Conservation (phyloP, 2,888 invertebrate species). For the Drosophila barbarae region DNA sequence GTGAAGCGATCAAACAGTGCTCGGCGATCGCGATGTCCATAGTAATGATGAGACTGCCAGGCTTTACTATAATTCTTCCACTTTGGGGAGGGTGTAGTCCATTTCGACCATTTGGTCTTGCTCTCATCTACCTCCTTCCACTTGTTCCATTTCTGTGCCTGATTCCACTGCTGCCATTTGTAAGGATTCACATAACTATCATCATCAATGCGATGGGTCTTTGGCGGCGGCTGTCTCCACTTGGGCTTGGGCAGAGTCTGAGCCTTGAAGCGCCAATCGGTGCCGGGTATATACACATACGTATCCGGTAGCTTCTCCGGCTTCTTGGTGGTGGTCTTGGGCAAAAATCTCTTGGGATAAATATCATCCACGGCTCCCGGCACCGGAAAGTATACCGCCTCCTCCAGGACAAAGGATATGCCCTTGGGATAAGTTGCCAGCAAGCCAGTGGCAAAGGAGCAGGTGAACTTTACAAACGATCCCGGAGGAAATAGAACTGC, state of each 20-base stretch:
- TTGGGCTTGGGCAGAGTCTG: conserved; percentile 57
- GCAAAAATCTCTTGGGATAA: conserved; percentile 68
- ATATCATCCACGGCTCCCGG: conserved; percentile 68
- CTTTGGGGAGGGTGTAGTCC: conserved; percentile 57
- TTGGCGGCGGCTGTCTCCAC: conserved; percentile 27
- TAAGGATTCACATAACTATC: conserved; percentile 45
- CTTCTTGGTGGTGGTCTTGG: conserved; percentile 57
- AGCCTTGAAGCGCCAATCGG: conserved; percentile 70
- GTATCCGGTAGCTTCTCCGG: conserved; percentile 46
- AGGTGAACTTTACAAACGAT: conserved; percentile 72
- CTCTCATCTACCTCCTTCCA: conserved; percentile 14
- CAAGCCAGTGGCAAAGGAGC: conserved; percentile 63
- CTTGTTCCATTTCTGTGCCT: conserved; percentile 44
- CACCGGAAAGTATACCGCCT: conserved; percentile 73
- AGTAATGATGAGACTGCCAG: conserved; percentile 50
- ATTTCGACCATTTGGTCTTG: conserved; percentile 54
- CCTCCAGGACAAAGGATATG: conserved; percentile 67
- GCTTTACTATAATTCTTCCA: conserved; percentile 6
- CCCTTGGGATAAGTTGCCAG: conserved; percentile 72
- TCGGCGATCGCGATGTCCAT: conserved; percentile 74
- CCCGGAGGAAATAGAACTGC: conserved; percentile 75
- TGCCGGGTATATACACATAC: conserved; percentile 72
- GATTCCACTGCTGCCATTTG: conserved; percentile 65
- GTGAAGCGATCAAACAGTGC: conserved; percentile 72
- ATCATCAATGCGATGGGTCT: conserved; percentile 65